Percentiles rank a stretch among this genome's conserved stretches.
Evolutionary conservation across 2,113 vertebrate species (phyloP).

Genomic region (Epinephelus cyanopodus): DNA sequence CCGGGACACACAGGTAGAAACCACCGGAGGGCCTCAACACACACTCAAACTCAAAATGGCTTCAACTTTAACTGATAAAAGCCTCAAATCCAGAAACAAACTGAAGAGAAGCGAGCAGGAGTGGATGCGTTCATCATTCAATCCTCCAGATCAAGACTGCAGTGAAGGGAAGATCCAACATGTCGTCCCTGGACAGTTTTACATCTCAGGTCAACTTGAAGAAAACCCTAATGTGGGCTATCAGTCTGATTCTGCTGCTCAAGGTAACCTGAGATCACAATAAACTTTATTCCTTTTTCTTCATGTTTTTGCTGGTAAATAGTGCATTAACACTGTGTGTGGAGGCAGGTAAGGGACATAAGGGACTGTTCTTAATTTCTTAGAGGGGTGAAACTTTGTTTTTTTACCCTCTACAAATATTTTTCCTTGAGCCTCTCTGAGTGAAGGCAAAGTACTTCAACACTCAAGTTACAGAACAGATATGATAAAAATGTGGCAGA

Average conservation of each 20-base stretch:
- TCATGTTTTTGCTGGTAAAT: too few species aligned
- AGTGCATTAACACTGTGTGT: too few species aligned
- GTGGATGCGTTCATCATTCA: rapidly evolving
- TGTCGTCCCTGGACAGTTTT: constrained; percentile 43
- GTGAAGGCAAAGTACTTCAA: too few species aligned
- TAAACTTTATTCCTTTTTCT: too few species aligned
- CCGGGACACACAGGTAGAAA: background rate
- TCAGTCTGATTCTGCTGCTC: constrained; percentile 44
- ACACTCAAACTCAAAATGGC: background rate
- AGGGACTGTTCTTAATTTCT: too few species aligned
- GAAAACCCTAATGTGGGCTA: background rate
- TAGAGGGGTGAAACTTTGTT: too few species aligned
- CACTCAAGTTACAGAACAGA: too few species aligned
- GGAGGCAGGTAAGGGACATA: too few species aligned
- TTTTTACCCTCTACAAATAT: too few species aligned
- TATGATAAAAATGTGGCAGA: too few species aligned
- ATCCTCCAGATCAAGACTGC: constrained; percentile 6
- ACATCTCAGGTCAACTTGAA: constrained; percentile 35
- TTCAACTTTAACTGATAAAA: background rate
- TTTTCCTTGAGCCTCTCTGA: too few species aligned
- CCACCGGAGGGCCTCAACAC: background rate
- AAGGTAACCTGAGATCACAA: constrained; percentile 30
- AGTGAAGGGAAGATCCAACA: background rate
- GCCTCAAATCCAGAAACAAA: background rate
- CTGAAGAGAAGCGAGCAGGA: background rate